A percentile compares a stretch with the other conserved stretches of the same genome.
Evolutionary conservation across 30 jellyfish, hydroid and myxozoan genomes (phyloP).

Genomic region (Aurelia sp.): DNA sequence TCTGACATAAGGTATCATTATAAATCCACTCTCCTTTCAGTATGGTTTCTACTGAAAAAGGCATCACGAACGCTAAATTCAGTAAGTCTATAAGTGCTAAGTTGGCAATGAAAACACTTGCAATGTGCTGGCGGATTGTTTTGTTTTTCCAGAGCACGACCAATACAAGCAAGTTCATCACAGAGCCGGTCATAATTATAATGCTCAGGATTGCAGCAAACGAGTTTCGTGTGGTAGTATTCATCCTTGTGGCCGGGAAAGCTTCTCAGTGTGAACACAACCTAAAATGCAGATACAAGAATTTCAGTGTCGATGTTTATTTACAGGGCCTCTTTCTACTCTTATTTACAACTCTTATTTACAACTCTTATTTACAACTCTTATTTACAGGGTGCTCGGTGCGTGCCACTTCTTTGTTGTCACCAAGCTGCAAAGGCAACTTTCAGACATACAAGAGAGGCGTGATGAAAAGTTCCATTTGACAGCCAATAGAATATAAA

Average conservation of each 20-base stretch:
- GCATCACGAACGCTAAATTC: slow-evolving; percentile 85
- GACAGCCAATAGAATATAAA: no score
- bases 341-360: no score
- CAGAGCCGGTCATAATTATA: slow-evolving; percentile 54
- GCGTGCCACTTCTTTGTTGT: no score
- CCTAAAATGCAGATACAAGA: not conserved
- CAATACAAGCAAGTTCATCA: slow-evolving; percentile 61
- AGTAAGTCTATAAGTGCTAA: slow-evolving; percentile 75
- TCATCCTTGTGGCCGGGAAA: not conserved
- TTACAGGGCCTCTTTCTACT: no score
- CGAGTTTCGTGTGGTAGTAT: slow-evolving; percentile 4
- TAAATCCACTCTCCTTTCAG: slow-evolving; percentile 43
- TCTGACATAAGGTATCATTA: slow-evolving; percentile 36
- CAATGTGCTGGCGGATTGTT: slow-evolving; percentile 76
- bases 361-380: no score
- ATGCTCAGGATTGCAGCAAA: slow-evolving; percentile 54
- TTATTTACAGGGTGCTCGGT: no score
- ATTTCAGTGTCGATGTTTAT: no score
- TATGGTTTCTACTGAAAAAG: slow-evolving; percentile 65
- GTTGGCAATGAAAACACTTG: slow-evolving; percentile 73
- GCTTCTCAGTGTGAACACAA: not conserved
- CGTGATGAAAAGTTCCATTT: no score
- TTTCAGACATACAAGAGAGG: no score
- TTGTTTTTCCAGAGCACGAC: slow-evolving; percentile 59
- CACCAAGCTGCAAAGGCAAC: no score